A percentile compares a stretch with the other conserved stretches of the same genome.
Conservation (phyloP, 2,113 vertebrate genomes). For the Corydoras maculifer region DNA sequence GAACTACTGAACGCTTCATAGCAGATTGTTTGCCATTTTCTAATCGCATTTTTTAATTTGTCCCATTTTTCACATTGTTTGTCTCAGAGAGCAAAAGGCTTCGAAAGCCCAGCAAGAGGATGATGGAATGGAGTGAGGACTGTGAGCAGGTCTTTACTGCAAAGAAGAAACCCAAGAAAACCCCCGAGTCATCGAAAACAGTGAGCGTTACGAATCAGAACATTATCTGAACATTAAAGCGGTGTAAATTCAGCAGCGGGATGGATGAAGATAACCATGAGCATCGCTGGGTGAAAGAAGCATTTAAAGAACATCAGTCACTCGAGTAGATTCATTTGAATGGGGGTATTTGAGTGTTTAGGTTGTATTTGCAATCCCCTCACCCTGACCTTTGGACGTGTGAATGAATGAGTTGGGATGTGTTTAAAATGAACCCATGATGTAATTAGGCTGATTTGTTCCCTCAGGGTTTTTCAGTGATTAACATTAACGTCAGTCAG, state of each 20-base stretch:
- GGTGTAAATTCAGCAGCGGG: no score
- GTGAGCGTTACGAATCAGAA: slow-evolving; percentile 53
- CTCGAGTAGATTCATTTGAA: no score
- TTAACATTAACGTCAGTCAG: slow-evolving; percentile 35
- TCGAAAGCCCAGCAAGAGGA: slow-evolving; percentile 88
- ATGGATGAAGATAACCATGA: no score
- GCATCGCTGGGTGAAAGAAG: no score
- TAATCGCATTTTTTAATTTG: background rate
- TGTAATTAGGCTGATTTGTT: background rate
- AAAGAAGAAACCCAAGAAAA: slow-evolving; percentile 83
- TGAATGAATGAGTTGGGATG: no score
- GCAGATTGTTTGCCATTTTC: no score
- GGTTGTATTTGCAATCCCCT: no score
- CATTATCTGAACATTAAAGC: background rate
- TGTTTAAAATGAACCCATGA: no score
- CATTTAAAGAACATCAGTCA: no score
- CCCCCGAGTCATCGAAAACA: slow-evolving; percentile 65
- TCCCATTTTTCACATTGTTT: slow-evolving; percentile 22
- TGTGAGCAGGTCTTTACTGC: slow-evolving; percentile 83
- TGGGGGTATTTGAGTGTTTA: no score
- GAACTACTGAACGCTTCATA: background rate
- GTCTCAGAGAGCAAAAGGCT: slow-evolving; percentile 81
- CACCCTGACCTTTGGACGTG: no score
- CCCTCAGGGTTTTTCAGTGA: slow-evolving; percentile 29
- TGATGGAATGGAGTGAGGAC: slow-evolving; percentile 83